Percentiles rank a stretch among this genome's conserved stretches.
These are phyloP conservation scores for Furcifer pardalis DNA, from an alignment of 2,797 vertebrate species.

Conservation along the genomic window DNA sequence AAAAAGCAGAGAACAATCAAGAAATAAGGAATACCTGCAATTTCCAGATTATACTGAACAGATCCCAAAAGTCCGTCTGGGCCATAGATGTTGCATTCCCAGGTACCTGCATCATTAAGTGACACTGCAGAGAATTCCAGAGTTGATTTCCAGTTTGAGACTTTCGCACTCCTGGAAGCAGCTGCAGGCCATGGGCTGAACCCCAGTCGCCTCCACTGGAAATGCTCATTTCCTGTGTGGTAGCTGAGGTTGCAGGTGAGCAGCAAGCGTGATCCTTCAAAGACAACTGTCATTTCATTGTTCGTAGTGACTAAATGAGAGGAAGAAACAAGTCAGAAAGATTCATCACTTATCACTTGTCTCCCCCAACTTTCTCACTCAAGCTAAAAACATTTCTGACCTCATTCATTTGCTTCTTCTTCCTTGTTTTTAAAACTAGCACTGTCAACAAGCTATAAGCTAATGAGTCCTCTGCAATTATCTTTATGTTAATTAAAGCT, in stretches of 20 bases:
- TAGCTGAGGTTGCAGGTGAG: constrained; percentile 58
- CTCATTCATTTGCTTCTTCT: background rate
- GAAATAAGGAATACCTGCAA: constrained; percentile 52
- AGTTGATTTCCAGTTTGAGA: background rate
- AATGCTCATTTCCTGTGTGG: constrained; percentile 39
- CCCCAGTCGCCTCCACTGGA: constrained; percentile 54
- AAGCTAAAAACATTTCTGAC: background rate
- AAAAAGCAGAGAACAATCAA: background rate
- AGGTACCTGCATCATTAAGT: constrained; percentile 44
- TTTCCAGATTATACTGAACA: constrained; percentile 56
- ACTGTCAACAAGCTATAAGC: background rate
- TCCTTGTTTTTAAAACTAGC: background rate
- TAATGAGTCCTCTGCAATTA: background rate
- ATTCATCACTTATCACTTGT: background rate
- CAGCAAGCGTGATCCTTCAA: constrained; percentile 51
- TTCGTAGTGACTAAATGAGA: constrained; percentile 48
- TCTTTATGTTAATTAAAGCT: background rate
- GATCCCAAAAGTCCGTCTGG: constrained; percentile 61
- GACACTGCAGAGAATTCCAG: constrained; percentile 60
- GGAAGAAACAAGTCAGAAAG: background rate
- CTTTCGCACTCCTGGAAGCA: rapidly evolving
- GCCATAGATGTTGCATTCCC: constrained; percentile 63
- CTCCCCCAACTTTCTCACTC: constrained; percentile 5
- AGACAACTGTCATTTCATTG: constrained; percentile 32
- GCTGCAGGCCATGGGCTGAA: constrained; percentile 1